Evolutionary conservation across 1,140 invertebrate species (phyloP).

Genomic region (Scylla paramamosain): DNA sequence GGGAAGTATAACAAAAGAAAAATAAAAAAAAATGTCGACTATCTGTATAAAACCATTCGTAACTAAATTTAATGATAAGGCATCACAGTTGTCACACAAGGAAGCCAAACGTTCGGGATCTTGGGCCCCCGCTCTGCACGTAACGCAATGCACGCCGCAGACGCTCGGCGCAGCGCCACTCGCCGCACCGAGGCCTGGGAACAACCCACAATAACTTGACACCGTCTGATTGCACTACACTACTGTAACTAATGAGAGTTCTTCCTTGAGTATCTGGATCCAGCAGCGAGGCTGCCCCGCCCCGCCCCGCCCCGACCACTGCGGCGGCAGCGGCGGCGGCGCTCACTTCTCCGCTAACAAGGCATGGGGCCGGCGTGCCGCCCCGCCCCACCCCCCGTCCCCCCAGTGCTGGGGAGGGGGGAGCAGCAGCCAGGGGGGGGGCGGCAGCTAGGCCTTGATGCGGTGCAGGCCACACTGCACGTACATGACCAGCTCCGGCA

Average conservation of each 20-base stretch:
- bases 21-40: conserved; percentile 67
- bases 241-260: conserved; percentile 39
- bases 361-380: conserved; percentile 39
- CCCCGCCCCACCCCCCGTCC: not conserved
- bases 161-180: not conserved
- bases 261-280: conserved; percentile 71
- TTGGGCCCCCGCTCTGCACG: conserved; percentile 59
- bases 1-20: conserved; percentile 68
- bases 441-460: conserved; percentile 60
- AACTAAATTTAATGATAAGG: conserved; percentile 75
- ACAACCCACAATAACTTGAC: conserved; percentile 63
- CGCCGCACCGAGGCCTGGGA: conserved; percentile 41
- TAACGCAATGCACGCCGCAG: not conserved
- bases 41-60: conserved; percentile 66
- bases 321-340: not conserved
- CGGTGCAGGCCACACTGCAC: conserved; percentile 68
- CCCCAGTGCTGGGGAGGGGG: not conserved
- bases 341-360: conserved; percentile 61
- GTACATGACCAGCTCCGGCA: conserved; percentile 64
- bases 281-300: not conserved
- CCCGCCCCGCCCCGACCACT: too few species aligned
- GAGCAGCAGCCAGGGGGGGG: not conserved
- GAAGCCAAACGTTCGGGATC: conserved; percentile 63
- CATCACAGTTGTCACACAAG: conserved; percentile 73
- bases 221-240: conserved; percentile 64